Evolutionary conservation across 1,140 invertebrate species (phyloP).

Genomic region (Mycetomoellerius zeteki): DNA sequence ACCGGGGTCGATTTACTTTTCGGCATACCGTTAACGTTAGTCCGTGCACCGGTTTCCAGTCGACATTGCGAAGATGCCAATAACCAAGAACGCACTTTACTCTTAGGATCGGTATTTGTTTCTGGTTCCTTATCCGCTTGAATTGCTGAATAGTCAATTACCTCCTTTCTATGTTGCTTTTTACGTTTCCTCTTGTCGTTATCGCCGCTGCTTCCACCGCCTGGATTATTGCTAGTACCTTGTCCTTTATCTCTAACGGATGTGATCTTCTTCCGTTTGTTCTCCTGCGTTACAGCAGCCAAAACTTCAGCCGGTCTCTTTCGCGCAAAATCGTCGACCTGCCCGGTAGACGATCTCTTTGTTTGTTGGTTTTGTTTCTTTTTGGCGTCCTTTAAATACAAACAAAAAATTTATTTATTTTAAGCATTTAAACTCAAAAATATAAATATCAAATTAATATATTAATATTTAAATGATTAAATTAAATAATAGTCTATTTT

Average conservation of each 20-base stretch:
- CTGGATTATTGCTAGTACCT: slow-evolving; percentile 70
- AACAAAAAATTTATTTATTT: slow-evolving; percentile 16
- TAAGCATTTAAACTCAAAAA: not conserved
- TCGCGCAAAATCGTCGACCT: slow-evolving; percentile 61
- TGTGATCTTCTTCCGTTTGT: slow-evolving; percentile 78
- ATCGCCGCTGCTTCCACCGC: slow-evolving; percentile 32
- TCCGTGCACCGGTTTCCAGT: slow-evolving; percentile 77
- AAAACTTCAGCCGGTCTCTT: slow-evolving; percentile 60
- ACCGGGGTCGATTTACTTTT: slow-evolving; percentile 92
- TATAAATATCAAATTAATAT: not conserved
- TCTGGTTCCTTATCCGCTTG: slow-evolving; percentile 87
- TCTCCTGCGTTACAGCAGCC: slow-evolving; percentile 54
- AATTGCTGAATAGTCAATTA: slow-evolving; percentile 92
- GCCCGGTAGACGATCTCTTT: slow-evolving; percentile 50
- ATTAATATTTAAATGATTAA: slow-evolving; percentile 4
- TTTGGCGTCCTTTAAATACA: slow-evolving; percentile 66
- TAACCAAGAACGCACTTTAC: slow-evolving; percentile 95
- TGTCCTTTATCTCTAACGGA: slow-evolving; percentile 75
- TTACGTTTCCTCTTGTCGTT: slow-evolving; percentile 85
- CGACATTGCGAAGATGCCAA: slow-evolving; percentile 89
- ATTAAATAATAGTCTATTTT: not conserved
- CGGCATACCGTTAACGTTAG: slow-evolving; percentile 80
- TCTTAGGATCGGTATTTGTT: slow-evolving; percentile 89
- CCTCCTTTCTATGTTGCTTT: slow-evolving; percentile 88
- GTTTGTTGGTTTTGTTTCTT: slow-evolving; percentile 79